Evolutionary conservation across 2,113 vertebrate genomes (phyloP).

Genomic region (Malurus alboscapulatus): DNA sequence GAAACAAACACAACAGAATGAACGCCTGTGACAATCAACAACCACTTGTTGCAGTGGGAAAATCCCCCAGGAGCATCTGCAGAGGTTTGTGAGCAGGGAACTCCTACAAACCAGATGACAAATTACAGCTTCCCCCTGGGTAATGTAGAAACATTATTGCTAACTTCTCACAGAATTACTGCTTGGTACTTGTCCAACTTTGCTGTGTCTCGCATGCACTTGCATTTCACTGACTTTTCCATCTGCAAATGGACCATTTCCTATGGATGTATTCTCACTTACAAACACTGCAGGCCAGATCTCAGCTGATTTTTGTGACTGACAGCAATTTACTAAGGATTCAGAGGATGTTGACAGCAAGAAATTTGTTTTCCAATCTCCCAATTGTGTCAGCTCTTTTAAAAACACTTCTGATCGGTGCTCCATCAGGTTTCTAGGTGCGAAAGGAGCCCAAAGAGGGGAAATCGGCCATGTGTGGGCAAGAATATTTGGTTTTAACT

Average conservation of each 20-base stretch:
- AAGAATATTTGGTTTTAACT: not conserved
- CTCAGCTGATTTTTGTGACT: not conserved
- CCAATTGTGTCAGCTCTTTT: not conserved
- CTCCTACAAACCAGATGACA: slow-evolving; percentile 22
- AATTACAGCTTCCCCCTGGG: slow-evolving; percentile 1
- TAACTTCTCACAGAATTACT: not conserved
- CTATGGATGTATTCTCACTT: not conserved
- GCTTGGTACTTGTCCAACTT: not conserved
- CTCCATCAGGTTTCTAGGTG: not conserved
- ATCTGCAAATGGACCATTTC: not conserved
- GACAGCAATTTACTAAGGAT: not conserved
- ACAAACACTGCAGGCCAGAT: not conserved
- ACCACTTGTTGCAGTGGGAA: not conserved
- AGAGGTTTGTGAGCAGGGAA: not conserved
- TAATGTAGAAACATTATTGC: not conserved
- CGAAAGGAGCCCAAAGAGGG: not conserved
- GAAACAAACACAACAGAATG: slow-evolving; percentile 12
- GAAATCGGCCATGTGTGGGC: not conserved
- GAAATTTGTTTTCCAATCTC: not conserved
- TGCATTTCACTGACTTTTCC: not conserved
- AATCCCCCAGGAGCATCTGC: not conserved
- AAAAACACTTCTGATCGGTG: not conserved
- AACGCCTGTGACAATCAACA: not conserved
- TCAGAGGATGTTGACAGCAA: not conserved
- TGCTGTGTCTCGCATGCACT: not conserved